phyloP scores from a whole-genome alignment of 2,797 vertebrate genomes.

The Sus cebifrons region DNA sequence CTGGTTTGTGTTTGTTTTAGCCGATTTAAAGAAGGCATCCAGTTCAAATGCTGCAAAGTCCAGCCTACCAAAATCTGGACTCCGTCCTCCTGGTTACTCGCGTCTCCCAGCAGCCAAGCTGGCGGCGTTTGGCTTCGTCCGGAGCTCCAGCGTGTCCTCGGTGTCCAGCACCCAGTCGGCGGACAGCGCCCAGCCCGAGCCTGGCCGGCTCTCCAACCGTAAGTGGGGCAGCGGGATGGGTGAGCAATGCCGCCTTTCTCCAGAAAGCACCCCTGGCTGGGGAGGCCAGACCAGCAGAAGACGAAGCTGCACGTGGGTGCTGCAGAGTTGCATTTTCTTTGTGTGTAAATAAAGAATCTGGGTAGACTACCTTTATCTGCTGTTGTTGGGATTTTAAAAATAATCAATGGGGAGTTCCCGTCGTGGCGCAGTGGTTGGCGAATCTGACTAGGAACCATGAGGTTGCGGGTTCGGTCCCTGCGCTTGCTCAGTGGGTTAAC shows the following conservation, averaged over 20 bases:
- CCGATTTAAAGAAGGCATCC: constrained; percentile 93
- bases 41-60: constrained; percentile 92
- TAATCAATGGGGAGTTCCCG: neutral
- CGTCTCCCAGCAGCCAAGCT: constrained; percentile 94
- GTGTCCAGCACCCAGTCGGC: constrained; percentile 95
- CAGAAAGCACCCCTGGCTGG: neutral
- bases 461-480: no score
- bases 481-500: no score
- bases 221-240: constrained; percentile 87
- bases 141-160: constrained; percentile 95
- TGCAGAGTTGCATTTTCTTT: neutral
- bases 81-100: constrained; percentile 96
- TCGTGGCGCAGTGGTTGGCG: no score
- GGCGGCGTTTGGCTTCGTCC: constrained; percentile 94
- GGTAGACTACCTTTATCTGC: neutral
- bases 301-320: fast-evolving
- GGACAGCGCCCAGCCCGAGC: constrained; percentile 93
- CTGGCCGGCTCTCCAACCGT: constrained; percentile 91
- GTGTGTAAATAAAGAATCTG: neutral
- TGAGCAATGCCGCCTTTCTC: fast-evolving
- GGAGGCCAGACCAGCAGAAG: no score
- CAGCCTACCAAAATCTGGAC: constrained; percentile 94
- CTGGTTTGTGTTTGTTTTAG: constrained; percentile 82
- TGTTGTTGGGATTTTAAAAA: neutral
- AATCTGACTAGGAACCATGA: no score